phyloP scores from a whole-genome alignment of 2,888 invertebrate species.

The Ceraclea dissimilis region DNA sequence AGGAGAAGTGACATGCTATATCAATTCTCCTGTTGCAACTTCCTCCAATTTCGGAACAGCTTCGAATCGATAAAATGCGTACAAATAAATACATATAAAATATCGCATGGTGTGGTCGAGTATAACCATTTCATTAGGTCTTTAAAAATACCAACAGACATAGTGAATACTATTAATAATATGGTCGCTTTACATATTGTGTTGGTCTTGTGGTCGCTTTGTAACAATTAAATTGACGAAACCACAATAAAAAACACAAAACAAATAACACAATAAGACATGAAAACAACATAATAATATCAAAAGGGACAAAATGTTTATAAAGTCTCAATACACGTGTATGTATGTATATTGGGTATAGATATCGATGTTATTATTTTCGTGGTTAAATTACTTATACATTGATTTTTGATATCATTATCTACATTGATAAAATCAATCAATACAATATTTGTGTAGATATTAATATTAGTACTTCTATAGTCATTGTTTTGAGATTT shows the following conservation, averaged over 20 bases:
- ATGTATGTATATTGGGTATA: not conserved
- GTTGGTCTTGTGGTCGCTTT: conserved; percentile 8
- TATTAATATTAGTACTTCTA: too few relatives aligned
- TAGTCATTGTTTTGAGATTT: too few relatives aligned
- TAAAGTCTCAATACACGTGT: not conserved
- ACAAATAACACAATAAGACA: not conserved
- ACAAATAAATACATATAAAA: not conserved
- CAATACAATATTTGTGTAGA: too few relatives aligned
- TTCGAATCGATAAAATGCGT: not conserved
- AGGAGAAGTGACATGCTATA: too few relatives aligned
- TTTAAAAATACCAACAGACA: not conserved
- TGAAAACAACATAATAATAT: not conserved
- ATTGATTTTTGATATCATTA: too few relatives aligned
- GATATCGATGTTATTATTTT: too few relatives aligned
- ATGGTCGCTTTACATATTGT: conserved; percentile 8
- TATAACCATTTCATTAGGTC: conserved; percentile 22
- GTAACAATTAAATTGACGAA: conserved; percentile 19
- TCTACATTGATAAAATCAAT: too few relatives aligned
- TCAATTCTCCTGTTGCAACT: too few relatives aligned
- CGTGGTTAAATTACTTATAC: too few relatives aligned
- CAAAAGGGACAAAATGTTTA: conserved; percentile 1
- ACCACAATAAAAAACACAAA: not conserved
- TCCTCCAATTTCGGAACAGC: not conserved
- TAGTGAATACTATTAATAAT: not conserved
- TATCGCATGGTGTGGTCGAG: conserved; percentile 20